phyloP scores from a whole-genome alignment of 1,140 invertebrate species.

The Papilio glaucus region DNA sequence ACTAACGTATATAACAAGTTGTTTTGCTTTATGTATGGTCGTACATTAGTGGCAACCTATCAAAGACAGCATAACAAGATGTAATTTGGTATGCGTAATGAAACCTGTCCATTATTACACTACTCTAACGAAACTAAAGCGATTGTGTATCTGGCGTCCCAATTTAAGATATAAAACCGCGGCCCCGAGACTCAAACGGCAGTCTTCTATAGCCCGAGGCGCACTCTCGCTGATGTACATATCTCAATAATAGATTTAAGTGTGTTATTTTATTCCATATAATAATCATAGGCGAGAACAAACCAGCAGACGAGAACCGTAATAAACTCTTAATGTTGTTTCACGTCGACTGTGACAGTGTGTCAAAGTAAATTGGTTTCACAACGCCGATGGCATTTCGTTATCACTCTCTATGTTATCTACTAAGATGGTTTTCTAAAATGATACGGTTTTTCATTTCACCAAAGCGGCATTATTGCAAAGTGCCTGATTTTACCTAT shows the following conservation, averaged over 20 bases:
- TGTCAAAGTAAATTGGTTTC: constrained; percentile 52
- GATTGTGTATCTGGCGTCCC: constrained; percentile 39
- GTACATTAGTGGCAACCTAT: constrained; percentile 13
- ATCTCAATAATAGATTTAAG: constrained; percentile 52
- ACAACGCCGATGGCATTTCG: constrained; percentile 49
- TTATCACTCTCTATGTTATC: constrained; percentile 77
- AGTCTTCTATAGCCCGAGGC: constrained; percentile 48
- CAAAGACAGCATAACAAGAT: constrained; percentile 16
- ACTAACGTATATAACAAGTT: not conserved
- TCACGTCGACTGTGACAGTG: not conserved
- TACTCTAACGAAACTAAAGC: constrained; percentile 3
- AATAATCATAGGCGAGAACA: constrained; percentile 48
- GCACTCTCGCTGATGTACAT: constrained; percentile 40
- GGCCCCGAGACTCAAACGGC: constrained; percentile 44
- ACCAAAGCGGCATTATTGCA: constrained; percentile 44
- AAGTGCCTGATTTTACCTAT: constrained; percentile 65
- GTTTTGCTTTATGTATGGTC: constrained; percentile 2
- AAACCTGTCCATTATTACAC: constrained; percentile 21
- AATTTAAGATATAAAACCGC: constrained; percentile 51
- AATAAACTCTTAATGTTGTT: constrained; percentile 14
- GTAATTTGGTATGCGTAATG: constrained; percentile 19
- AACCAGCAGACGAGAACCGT: constrained; percentile 31
- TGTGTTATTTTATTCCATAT: constrained; percentile 36
- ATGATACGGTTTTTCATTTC: constrained; percentile 74
- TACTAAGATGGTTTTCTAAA: constrained; percentile 66